Base-by-base conservation (phyloP, 1,140 invertebrate species). In the Chironomus striatipennis region DNA sequence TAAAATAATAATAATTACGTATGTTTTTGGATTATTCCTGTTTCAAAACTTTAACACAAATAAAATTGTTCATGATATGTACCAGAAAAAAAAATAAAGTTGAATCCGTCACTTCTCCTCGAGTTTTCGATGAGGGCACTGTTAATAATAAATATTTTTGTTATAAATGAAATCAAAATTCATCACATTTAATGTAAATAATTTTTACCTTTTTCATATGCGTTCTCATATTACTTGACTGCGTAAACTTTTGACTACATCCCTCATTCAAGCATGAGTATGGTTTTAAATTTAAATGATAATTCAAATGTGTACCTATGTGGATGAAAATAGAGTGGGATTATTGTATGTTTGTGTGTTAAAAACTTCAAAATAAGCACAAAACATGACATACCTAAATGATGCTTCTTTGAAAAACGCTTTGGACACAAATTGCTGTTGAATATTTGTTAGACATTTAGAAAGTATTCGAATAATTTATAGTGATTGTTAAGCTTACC, bases 351-450 rank as follows among this genome's bases (percentile, higher is more conserved):
- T n/a, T n/a, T n/a, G 43, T 70, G 9, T 8, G 6, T 64, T 42
- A 75, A 34, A 72, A 47, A 15, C 1, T 21, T 15, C n/a, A 10
- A 70, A 20, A 8, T 34, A 5, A 34, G 5, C 5, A 34, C 24
- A 34, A 34, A 34, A 34, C 1, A 1, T 34, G 1, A 2, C 2
- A 20, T 72, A 34, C 73, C 24, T 9, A 93, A 83, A 77, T 92
- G 90, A 77, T 93, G 90, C 77, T 93, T 93, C 83, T 93, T 95
- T 42, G 93, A 92, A 81, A 97, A 97, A 2, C 92, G 89, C 76
- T 96, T 93, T 4, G 90, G 87, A 79, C 95, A 97, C 1, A 94
- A 81, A 57, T 57, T 10, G 8, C 43, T 47, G 15, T 9, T 15
- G 7, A 2, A 34, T 34, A 34, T 34, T 1, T 34, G 24, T 2